phyloP scores from a whole-genome alignment of 2,888 invertebrate species.

The Cremastobaeus sp. region DNA sequence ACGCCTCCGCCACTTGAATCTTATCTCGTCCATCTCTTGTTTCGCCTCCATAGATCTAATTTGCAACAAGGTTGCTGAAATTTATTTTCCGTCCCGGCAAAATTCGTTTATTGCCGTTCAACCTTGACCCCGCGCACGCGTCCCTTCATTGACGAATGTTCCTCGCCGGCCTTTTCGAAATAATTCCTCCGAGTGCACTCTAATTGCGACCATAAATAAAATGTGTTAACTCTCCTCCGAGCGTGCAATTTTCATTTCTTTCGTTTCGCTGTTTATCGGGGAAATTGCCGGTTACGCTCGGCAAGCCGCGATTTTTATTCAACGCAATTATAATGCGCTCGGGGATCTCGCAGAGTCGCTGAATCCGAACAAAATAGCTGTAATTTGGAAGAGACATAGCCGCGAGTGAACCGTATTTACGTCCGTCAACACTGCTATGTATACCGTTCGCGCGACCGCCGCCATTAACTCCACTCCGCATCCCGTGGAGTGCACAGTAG shows the following conservation, averaged over 20 bases:
- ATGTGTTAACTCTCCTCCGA: no score
- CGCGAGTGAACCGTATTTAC: slow-evolving; percentile 23
- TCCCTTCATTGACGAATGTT: no score
- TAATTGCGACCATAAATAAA: no score
- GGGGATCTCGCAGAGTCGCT: neutral
- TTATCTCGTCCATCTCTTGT: no score
- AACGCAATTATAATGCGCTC: slow-evolving; percentile 11
- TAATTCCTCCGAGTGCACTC: no score
- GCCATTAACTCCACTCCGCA: slow-evolving; percentile 30
- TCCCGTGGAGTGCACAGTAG: slow-evolving; percentile 28
- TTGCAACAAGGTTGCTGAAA: no score
- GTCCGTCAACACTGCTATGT: slow-evolving; percentile 30
- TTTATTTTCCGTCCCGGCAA: no score
- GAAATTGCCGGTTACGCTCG: neutral
- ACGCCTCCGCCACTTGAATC: no score
- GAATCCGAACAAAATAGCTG: slow-evolving; percentile 14
- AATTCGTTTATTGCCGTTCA: no score
- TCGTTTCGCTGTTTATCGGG: neutral
- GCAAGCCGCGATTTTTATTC: neutral
- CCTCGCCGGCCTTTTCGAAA: no score
- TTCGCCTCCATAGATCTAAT: no score
- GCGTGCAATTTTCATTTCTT: slow-evolving; percentile 4
- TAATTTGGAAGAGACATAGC: slow-evolving; percentile 34
- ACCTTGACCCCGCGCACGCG: no score
- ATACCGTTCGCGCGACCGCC: slow-evolving; percentile 3